phyloP scores from a whole-genome alignment of 2,113 vertebrate species.

The Hyperoodon ampullatus region DNA sequence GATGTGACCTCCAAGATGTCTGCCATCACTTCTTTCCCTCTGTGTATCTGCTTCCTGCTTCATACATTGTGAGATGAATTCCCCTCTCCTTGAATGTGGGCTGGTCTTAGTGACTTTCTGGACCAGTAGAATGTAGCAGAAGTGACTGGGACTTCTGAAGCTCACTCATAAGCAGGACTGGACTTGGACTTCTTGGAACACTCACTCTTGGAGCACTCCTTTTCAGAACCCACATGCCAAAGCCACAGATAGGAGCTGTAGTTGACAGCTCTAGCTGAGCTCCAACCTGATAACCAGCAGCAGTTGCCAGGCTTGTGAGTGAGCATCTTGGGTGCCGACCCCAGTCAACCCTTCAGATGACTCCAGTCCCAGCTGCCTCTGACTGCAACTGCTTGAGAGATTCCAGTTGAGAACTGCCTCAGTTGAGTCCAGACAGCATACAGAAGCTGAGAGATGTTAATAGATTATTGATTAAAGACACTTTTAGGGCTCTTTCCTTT shows the following conservation, averaged over 20 bases:
- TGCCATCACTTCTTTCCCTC: neutral
- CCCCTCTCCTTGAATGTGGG: neutral
- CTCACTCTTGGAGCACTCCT: neutral
- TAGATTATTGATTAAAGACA: neutral
- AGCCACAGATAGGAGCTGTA: neutral
- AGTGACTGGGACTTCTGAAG: neutral
- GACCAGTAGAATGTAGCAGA: neutral
- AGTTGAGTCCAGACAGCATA: neutral
- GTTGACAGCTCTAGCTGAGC: neutral
- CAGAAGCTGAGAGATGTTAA: neutral
- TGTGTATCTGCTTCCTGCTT: neutral
- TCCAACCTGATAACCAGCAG: neutral
- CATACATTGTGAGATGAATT: neutral
- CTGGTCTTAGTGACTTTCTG: neutral
- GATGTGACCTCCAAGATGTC: neutral
- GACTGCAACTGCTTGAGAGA: neutral
- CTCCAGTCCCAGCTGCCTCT: neutral
- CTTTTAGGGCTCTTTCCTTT: neutral
- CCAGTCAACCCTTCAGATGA: neutral
- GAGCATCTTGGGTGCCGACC: neutral
- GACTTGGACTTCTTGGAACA: neutral
- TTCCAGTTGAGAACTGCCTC: neutral
- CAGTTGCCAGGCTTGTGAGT: neutral
- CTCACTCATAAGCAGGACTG: neutral
- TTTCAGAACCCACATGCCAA: neutral